These are phyloP conservation scores for Mallateleia sp. DNA, from an alignment of 2,888 invertebrate genomes.

Conservation along the genomic window DNA sequence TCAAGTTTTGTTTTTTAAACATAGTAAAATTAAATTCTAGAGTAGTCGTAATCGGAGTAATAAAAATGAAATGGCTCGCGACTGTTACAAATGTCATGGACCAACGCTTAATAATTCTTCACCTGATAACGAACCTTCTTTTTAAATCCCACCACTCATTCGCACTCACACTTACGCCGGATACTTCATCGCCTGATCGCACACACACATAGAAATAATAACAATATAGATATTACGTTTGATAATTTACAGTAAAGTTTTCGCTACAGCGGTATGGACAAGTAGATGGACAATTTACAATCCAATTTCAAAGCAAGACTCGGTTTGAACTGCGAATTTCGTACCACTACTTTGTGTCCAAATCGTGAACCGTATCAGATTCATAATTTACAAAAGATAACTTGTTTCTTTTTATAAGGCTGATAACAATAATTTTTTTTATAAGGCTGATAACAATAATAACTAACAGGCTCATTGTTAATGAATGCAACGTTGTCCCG, in stretches of 20 bases:
- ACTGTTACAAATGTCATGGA: constrained; percentile 86
- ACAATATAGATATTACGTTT: constrained; percentile 87
- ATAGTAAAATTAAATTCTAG: constrained; percentile 77
- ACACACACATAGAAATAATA: constrained; percentile 86
- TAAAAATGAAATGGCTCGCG: constrained; percentile 69
- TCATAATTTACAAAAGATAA: constrained; percentile 32
- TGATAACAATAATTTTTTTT: constrained; percentile 70
- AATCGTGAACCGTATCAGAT: constrained; percentile 29
- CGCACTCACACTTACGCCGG: constrained; percentile 43
- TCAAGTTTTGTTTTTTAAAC: constrained; percentile 72
- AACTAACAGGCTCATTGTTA: constrained; percentile 59
- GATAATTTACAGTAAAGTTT: constrained; percentile 61
- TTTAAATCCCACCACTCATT: constrained; percentile 66
- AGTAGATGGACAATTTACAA: constrained; percentile 14
- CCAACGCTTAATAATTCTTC: constrained; percentile 84
- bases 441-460: constrained; percentile 51
- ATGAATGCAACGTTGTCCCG: constrained; percentile 69
- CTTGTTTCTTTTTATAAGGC: constrained; percentile 18
- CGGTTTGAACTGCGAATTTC: constrained; percentile 53
- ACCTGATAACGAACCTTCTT: constrained; percentile 73
- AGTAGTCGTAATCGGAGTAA: constrained; percentile 76
- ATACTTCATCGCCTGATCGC: constrained; percentile 60
- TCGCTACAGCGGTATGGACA: background rate
- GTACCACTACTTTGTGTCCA: constrained; percentile 5
- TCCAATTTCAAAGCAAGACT: constrained; percentile 11